Conservation (phyloP, 2,888 invertebrate species). For the Caenorhabditis parvicauda region DNA sequence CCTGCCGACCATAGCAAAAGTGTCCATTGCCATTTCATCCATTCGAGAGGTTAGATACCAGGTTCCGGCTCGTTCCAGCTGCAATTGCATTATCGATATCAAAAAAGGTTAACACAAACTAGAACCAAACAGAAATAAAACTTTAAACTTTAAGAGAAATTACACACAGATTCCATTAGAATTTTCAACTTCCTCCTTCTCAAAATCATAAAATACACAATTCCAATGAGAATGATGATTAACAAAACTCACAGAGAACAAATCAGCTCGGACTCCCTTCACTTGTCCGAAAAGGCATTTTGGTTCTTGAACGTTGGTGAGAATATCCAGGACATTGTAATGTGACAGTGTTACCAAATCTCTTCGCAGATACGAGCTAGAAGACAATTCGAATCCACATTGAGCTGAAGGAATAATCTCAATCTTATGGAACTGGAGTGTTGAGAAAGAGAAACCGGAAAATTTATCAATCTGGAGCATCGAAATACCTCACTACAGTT, state of each 20-base stretch:
- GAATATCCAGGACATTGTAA: conserved; percentile 45
- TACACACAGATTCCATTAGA: no score
- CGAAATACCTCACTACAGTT: no score
- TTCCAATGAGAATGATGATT: background rate
- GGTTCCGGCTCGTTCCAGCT: conserved; percentile 44
- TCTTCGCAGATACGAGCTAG: conserved; percentile 33
- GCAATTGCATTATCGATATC: conserved; percentile 4
- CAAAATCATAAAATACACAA: no score
- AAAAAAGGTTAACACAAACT: no score
- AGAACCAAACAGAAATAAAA: no score
- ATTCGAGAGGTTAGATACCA: conserved; percentile 46
- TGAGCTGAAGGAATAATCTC: conserved; percentile 40
- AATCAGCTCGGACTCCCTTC: conserved; percentile 37
- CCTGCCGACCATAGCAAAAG: conserved; percentile 42
- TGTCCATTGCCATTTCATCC: conserved; percentile 46
- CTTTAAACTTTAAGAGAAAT: no score
- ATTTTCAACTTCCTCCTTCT: no score
- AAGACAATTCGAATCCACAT: conserved; percentile 40
- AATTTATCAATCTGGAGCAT: no score
- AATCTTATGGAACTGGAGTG: background rate
- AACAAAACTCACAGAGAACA: conserved; percentile 21
- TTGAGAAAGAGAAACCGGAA: background rate
- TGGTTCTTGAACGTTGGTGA: conserved; percentile 48
- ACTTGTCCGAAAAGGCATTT: conserved; percentile 32
- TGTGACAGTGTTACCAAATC: conserved; percentile 45